Percentiles rank a stretch among this genome's conserved stretches.
Evolutionary conservation across 2,113 vertebrate species (phyloP).

Genomic region (Scartelaos histophorus): DNA sequence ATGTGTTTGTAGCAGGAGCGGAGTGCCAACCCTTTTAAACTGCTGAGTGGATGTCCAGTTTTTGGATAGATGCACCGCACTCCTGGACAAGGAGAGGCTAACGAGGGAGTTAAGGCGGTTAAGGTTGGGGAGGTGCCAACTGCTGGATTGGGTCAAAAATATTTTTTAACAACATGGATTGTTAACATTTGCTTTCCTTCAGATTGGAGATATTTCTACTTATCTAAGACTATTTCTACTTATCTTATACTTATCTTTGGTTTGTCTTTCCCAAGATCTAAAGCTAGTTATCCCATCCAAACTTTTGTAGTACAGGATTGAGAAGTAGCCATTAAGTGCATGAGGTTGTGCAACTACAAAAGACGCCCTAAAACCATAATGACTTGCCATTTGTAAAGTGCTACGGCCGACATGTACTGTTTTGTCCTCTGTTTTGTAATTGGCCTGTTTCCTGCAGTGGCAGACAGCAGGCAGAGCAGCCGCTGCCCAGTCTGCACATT

Average conservation of each 20-base stretch:
- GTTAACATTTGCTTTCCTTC: neutral
- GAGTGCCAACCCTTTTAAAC: constrained; percentile 52
- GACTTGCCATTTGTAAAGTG: constrained; percentile 39
- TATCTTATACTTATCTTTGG: neutral
- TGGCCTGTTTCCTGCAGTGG: constrained; percentile 65
- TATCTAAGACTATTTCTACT: too few species aligned
- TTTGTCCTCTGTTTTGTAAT: constrained; percentile 57
- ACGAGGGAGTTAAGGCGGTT: constrained; percentile 55
- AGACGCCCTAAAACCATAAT: constrained; percentile 7
- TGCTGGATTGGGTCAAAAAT: constrained; percentile 44
- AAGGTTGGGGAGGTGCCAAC: constrained; percentile 33
- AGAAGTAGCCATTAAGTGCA: neutral
- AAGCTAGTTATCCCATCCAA: neutral
- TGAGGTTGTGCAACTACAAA: constrained; percentile 34
- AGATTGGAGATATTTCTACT: neutral
- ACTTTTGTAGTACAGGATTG: neutral
- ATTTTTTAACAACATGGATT: constrained; percentile 45
- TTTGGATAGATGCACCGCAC: constrained; percentile 41
- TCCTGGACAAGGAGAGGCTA: constrained; percentile 36
- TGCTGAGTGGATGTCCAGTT: constrained; percentile 43
- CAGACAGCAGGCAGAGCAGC: constrained; percentile 61
- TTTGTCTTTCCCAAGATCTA: neutral
- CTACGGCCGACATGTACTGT: constrained; percentile 43
- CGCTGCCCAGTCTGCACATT: constrained; percentile 66
- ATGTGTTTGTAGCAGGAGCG: constrained; percentile 52